These are phyloP conservation scores for Microtus montanus DNA, from an alignment of 2,113 vertebrate genomes.

Conservation along the genomic window DNA sequence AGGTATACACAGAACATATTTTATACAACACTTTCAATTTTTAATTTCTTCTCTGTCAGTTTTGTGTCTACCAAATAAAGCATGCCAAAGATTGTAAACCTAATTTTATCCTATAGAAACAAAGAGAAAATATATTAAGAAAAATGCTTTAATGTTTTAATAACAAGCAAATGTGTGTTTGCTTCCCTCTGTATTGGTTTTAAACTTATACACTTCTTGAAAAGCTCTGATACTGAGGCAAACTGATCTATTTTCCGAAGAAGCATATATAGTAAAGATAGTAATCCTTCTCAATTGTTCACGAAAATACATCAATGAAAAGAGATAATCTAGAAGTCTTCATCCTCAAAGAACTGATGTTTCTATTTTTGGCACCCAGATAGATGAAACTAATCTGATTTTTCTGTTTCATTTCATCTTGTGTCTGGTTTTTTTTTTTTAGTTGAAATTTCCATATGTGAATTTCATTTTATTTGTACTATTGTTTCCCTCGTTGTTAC, in stretches of 20 bases:
- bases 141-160: background rate
- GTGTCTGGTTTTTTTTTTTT: background rate
- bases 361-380: background rate
- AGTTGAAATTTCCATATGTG: background rate
- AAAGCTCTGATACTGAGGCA: background rate
- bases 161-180: background rate
- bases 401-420: slow-evolving; percentile 47
- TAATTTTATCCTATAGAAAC: background rate
- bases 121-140: background rate
- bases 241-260: background rate
- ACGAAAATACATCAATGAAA: background rate
- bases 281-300: background rate
- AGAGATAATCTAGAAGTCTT: background rate
- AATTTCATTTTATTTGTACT: background rate
- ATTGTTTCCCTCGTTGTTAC: background rate
- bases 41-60: background rate
- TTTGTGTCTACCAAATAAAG: background rate
- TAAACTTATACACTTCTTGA: background rate
- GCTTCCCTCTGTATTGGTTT: background rate
- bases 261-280: background rate
- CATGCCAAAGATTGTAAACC: background rate
- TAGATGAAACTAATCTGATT: background rate
- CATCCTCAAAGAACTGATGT: background rate
- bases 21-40: background rate
- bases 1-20: background rate